A percentile compares a stretch with the other conserved stretches of the same genome.
Conservation (phyloP, 2,888 invertebrate species). For the Drosophila infuscata region DNA sequence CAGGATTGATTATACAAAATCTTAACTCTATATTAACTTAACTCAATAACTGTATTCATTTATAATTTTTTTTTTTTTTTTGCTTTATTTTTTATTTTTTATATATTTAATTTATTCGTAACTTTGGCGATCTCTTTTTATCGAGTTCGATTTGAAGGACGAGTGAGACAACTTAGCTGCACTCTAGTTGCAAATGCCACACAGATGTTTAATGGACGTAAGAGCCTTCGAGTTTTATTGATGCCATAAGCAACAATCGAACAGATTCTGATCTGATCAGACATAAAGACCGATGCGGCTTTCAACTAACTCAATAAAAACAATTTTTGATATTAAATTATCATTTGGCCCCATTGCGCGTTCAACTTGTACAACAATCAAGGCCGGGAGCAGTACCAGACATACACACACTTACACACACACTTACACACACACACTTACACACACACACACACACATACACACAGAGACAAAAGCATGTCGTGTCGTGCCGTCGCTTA, state of each 20-base stretch:
- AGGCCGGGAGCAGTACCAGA: background rate
- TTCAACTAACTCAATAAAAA: constrained; percentile 68
- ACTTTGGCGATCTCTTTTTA: background rate
- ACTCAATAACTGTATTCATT: background rate
- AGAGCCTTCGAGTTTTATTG: background rate
- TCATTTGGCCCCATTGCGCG: constrained; percentile 51
- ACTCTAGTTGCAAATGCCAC: background rate
- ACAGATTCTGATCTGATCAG: background rate
- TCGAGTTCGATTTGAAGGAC: background rate
- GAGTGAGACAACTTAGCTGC: background rate
- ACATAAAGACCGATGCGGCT: background rate
- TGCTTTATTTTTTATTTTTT: background rate
- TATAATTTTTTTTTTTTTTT: background rate
- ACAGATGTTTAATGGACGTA: background rate
- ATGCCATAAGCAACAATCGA: background rate
- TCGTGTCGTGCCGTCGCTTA: constrained; percentile 80
- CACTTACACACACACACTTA: constrained; percentile 11
- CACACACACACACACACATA: background rate
- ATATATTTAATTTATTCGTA: background rate
- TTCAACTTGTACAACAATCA: constrained; percentile 16
- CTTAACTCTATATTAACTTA: background rate
- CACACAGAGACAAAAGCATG: constrained; percentile 63
- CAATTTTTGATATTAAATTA: constrained; percentile 81
- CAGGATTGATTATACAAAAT: background rate
- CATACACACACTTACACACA: background rate